Conservation (phyloP, 1,140 invertebrate species). For the Brachionus calyciflorus region DNA sequence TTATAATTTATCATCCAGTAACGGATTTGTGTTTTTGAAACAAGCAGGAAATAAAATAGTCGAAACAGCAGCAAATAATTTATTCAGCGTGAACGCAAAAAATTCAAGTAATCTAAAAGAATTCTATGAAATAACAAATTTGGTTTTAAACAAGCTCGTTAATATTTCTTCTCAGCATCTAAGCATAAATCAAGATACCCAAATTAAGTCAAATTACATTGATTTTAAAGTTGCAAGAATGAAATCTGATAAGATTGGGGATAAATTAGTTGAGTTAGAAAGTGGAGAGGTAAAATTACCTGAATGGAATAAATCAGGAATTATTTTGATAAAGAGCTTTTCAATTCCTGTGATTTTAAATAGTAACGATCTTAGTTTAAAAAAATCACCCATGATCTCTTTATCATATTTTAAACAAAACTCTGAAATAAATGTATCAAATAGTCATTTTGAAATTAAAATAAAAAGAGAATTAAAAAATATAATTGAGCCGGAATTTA, state of each 20-base stretch:
- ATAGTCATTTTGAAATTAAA: too few relatives aligned
- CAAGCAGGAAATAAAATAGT: constrained; percentile 22
- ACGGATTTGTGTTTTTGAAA: constrained; percentile 23
- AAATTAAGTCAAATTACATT: constrained; percentile 1
- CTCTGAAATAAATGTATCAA: too few relatives aligned
- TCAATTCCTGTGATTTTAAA: too few relatives aligned
- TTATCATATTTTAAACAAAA: neutral
- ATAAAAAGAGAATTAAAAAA: neutral
- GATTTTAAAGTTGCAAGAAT: neutral
- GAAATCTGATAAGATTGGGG: neutral
- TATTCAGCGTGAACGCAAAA: neutral
- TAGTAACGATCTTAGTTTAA: too few relatives aligned
- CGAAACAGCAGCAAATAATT: neutral
- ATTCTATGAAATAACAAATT: neutral
- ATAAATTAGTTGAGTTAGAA: neutral
- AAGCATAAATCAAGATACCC: neutral
- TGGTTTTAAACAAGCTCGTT: neutral
- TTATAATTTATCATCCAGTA: neutral
- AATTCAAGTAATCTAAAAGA: neutral
- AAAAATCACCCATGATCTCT: too few relatives aligned
- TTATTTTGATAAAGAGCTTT: too few relatives aligned
- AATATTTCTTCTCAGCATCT: neutral
- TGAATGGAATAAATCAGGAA: too few relatives aligned
- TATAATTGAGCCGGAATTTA: neutral
- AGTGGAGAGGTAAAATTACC: neutral